phyloP scores from a whole-genome alignment of 2,888 invertebrate genomes.

The Drosophila helvetica region DNA sequence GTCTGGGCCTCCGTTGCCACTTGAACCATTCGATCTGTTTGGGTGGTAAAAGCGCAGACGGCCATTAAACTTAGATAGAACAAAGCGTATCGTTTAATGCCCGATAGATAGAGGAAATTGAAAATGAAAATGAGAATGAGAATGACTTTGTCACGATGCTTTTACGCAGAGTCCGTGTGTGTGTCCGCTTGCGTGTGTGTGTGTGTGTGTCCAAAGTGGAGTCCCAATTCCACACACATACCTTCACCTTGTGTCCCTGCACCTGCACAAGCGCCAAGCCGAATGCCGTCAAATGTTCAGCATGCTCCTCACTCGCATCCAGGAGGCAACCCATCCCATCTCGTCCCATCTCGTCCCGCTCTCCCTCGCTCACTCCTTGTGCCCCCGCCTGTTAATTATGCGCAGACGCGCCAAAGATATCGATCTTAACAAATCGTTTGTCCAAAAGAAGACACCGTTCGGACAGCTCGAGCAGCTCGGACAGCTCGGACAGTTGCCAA shows the following conservation, averaged over 20 bases:
- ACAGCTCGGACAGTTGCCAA: conserved; percentile 24
- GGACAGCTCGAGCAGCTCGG: conserved; percentile 15
- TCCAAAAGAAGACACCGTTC: conserved; percentile 55
- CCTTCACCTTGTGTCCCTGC: conserved; percentile 33
- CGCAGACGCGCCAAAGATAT: conserved; percentile 76
- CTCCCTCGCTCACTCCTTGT: conserved; percentile 2
- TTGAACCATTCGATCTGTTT: conserved; percentile 50
- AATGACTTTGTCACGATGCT: conserved; percentile 77
- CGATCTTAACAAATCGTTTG: conserved; percentile 79
- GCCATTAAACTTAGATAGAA: conserved; percentile 65
- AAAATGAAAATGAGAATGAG: conserved; percentile 41
- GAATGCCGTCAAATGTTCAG: conserved; percentile 58
- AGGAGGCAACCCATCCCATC: conserved; percentile 16
- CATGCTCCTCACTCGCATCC: conserved; percentile 27
- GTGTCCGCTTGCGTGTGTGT: too few relatives aligned
- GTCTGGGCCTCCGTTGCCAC: conserved; percentile 33
- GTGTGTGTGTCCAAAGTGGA: too few relatives aligned
- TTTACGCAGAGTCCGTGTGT: conserved; percentile 42
- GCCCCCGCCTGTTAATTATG: conserved; percentile 62
- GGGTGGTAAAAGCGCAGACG: conserved; percentile 69
- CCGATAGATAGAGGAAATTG: conserved; percentile 39
- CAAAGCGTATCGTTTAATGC: conserved; percentile 63
- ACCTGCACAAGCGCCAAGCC: conserved; percentile 61
- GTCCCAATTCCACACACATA: neutral
- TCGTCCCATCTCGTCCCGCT: neutral